Evolutionary conservation across 2,888 invertebrate species (phyloP).

Genomic region (Minunthozetes semirufus): DNA sequence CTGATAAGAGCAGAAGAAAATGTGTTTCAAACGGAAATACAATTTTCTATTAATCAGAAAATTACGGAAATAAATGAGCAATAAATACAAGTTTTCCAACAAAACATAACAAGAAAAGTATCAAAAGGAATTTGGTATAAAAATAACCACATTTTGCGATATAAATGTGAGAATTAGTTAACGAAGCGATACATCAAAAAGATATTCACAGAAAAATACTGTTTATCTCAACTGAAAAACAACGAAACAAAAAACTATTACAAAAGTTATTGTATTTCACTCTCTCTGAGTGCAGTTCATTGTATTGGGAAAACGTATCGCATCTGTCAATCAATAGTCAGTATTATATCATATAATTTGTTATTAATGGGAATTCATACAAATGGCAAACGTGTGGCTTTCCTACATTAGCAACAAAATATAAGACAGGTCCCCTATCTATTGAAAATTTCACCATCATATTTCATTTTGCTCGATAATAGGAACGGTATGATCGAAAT

Average conservation of each 20-base stretch:
- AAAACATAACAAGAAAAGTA: too few species aligned
- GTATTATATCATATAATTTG: background rate
- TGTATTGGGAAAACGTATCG: background rate
- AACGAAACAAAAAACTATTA: background rate
- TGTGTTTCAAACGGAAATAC: background rate
- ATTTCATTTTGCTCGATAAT: background rate
- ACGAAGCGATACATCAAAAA: background rate
- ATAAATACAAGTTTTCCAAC: too few species aligned
- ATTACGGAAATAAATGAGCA: background rate
- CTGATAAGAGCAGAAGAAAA: too few species aligned
- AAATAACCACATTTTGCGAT: too few species aligned
- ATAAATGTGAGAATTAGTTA: too few species aligned
- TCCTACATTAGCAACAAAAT: background rate
- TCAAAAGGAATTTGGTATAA: too few species aligned
- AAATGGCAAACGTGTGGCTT: background rate
- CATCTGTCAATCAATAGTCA: conserved; percentile 8
- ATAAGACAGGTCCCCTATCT: background rate
- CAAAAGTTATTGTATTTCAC: background rate
- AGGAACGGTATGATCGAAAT: background rate
- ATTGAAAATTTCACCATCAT: background rate
- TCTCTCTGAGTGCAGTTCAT: background rate
- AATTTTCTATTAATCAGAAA: background rate
- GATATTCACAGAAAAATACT: background rate
- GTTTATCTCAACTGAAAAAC: background rate
- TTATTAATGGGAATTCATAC: background rate